phyloP scores from a whole-genome alignment of 2,888 invertebrate genomes.

The Hirtodrosophila histrioides region DNA sequence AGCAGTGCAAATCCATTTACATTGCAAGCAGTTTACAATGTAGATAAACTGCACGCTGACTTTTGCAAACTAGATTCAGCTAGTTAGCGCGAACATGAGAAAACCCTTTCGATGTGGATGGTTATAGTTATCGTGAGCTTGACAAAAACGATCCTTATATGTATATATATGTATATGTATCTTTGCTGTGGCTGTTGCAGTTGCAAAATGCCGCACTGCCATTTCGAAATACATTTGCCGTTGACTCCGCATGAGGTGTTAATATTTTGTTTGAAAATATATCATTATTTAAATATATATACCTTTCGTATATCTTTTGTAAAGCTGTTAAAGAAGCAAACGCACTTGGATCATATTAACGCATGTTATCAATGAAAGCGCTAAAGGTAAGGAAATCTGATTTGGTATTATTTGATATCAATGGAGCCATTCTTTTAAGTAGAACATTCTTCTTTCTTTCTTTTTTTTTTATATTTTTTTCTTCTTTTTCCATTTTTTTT shows the following conservation, averaged over 20 bases:
- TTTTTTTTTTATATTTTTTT: slow-evolving; percentile 3
- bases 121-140: too few species aligned
- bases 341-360: slow-evolving; percentile 37
- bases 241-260: slow-evolving; percentile 17
- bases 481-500: slow-evolving; percentile 4
- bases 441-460: slow-evolving; percentile 2
- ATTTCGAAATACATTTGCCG: slow-evolving; percentile 12
- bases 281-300: neutral
- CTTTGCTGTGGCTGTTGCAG: slow-evolving; percentile 1
- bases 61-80: too few species aligned
- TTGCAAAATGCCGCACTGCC: slow-evolving; percentile 1
- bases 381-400: neutral
- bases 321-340: slow-evolving; percentile 36
- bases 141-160: neutral
- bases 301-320: neutral
- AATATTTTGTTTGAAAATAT: too few species aligned
- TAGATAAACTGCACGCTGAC: too few species aligned
- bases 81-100: too few species aligned
- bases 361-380: slow-evolving; percentile 1
- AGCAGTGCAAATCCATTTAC: too few species aligned
- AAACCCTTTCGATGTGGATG: too few species aligned
- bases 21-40: too few species aligned
- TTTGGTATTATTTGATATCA: neutral
- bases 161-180: slow-evolving; percentile 1
- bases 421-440: slow-evolving; percentile 8